These are phyloP conservation scores for Rhyacophila evoluta DNA, from an alignment of 2,888 invertebrate genomes.

Conservation along the genomic window DNA sequence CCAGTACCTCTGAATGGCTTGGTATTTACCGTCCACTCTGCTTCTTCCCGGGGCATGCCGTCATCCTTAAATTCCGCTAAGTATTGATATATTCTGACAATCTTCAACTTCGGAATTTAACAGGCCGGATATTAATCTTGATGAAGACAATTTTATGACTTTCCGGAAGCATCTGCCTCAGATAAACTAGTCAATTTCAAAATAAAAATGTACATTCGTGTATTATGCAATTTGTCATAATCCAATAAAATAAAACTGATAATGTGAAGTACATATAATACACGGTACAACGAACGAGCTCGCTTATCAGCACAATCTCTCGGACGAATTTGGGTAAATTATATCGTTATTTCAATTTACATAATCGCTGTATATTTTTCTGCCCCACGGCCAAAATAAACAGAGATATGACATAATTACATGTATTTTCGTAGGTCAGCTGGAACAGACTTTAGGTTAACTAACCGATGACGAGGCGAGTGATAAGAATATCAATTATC, in stretches of 20 bases:
- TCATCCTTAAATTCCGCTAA: no score
- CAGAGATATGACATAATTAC: conserved; percentile 27
- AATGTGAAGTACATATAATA: not conserved
- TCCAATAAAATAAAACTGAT: conserved; percentile 8
- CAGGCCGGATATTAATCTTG: no score
- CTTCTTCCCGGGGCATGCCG: no score
- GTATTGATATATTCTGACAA: no score
- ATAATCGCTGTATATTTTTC: conserved; percentile 17
- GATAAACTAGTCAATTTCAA: no score
- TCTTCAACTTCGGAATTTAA: no score
- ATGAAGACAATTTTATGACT: no score
- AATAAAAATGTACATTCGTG: no score
- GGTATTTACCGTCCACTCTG: no score
- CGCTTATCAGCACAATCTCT: not conserved
- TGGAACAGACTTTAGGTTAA: not conserved
- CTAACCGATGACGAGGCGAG: not conserved
- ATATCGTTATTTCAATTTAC: conserved; percentile 17
- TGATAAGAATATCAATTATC: conserved; percentile 22
- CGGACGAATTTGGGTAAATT: conserved; percentile 14
- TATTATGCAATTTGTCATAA: conserved; percentile 8
- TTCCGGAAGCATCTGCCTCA: no score
- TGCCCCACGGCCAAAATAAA: conserved; percentile 27
- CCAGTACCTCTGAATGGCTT: no score
- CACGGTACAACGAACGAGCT: not conserved
- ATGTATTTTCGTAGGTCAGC: conserved; percentile 8